Conservation (phyloP, 2,113 vertebrate species). For the Dromiciops gliroides region DNA sequence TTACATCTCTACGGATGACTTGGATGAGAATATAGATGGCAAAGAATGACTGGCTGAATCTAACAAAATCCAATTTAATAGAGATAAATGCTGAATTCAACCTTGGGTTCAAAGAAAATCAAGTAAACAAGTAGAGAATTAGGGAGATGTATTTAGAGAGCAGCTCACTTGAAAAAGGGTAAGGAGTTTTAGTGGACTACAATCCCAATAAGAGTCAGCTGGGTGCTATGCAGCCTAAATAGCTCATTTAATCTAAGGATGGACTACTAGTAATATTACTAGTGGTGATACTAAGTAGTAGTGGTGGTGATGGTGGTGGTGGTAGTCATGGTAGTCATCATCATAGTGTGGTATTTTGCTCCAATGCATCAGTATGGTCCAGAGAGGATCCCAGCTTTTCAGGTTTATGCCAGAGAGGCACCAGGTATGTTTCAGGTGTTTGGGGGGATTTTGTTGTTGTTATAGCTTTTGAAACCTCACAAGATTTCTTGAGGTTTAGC, state of each 20-base stretch:
- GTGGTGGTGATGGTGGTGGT: too few species aligned
- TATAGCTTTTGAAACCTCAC: too few species aligned
- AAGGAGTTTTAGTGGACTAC: neutral
- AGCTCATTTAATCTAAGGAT: neutral
- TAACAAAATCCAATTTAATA: neutral
- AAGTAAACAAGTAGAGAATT: neutral
- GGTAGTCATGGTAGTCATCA: neutral
- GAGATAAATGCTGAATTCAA: neutral
- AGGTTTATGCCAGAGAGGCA: neutral
- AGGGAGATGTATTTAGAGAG: neutral
- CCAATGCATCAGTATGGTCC: neutral
- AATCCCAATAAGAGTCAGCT: neutral
- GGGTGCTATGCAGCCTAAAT: neutral
- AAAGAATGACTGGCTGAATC: neutral
- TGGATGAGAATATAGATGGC: neutral
- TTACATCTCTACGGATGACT: neutral
- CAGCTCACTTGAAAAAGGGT: neutral
- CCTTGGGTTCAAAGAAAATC: neutral
- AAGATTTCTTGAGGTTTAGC: too few species aligned
- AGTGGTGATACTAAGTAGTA: too few species aligned
- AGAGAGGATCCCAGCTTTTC: neutral
- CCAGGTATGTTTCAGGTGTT: neutral
- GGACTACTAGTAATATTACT: neutral
- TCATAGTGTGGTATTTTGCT: neutral
- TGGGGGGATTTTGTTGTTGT: neutral